These are phyloP conservation scores for Drosophila cognata DNA, from an alignment of 2,888 invertebrate genomes.

Conservation along the genomic window DNA sequence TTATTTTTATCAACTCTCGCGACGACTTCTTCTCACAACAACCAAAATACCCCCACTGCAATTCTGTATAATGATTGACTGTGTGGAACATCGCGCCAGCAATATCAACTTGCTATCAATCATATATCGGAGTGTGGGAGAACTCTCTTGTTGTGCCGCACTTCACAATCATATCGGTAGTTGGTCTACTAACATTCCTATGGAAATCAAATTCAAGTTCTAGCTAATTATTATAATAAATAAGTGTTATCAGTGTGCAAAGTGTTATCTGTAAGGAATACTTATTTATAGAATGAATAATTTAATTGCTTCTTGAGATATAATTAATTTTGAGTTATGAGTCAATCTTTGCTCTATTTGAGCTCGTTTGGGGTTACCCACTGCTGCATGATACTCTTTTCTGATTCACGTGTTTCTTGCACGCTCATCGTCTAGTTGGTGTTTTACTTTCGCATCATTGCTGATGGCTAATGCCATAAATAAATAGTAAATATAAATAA, in stretches of 20 bases:
- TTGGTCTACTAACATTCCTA: not conserved
- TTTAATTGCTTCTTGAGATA: slow-evolving; percentile 22
- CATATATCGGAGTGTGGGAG: not conserved
- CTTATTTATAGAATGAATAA: slow-evolving; percentile 26
- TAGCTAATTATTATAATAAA: not conserved
- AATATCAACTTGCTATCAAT: slow-evolving; percentile 8
- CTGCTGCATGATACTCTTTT: not conserved
- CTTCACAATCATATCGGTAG: slow-evolving; percentile 4
- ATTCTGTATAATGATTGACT: slow-evolving; percentile 24
- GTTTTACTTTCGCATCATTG: slow-evolving; percentile 17
- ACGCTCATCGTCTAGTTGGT: not conserved
- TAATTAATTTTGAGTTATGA: slow-evolving; percentile 2
- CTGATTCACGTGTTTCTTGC: not conserved
- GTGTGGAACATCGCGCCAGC: slow-evolving; percentile 14
- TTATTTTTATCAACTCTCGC: slow-evolving; percentile 21
- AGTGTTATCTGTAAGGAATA: slow-evolving; percentile 6
- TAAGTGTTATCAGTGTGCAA: slow-evolving; percentile 1
- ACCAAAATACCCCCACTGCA: slow-evolving; percentile 7
- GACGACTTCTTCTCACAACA: slow-evolving; percentile 16
- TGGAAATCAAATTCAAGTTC: not conserved
- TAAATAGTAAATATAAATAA: too few species aligned
- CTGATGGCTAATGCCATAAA: slow-evolving; percentile 4
- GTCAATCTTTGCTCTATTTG: slow-evolving; percentile 13
- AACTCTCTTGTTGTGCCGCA: slow-evolving; percentile 6
- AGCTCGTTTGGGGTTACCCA: slow-evolving; percentile 9